A percentile compares a stretch with the other conserved stretches of the same genome.
phyloP scores from a whole-genome alignment of 2,113 vertebrate genomes.

The Corythornis vintsioides region DNA sequence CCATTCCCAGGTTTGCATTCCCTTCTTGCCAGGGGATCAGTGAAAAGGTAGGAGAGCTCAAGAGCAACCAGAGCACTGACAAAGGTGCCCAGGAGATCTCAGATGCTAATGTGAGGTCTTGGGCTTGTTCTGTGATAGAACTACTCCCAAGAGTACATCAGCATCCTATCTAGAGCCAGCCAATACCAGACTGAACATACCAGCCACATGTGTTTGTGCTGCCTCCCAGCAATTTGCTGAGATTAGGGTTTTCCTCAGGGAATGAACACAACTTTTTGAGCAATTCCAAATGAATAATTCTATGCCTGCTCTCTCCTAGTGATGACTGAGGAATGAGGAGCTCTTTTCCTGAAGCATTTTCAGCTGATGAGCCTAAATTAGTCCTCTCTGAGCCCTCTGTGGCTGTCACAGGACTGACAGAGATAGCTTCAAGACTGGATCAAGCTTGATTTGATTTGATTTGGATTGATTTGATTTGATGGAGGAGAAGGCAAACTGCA shows the following conservation, averaged over 20 bases:
- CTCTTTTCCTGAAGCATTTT: constrained; percentile 13
- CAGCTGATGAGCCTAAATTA: constrained; percentile 16
- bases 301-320: neutral
- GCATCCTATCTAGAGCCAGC: neutral
- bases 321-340: neutral
- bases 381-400: neutral
- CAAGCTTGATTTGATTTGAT: neutral
- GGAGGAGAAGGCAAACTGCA: neutral
- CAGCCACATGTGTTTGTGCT: neutral
- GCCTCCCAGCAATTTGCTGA: neutral
- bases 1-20: neutral
- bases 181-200: fast-evolving
- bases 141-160: neutral
- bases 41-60: neutral
- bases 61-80: neutral
- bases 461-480: neutral
- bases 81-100: neutral
- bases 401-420: neutral
- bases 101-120: neutral
- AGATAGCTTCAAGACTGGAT: neutral
- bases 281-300: neutral
- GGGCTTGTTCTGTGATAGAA: neutral
- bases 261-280: neutral
- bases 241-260: neutral
- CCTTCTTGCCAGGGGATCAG: neutral